Evolutionary conservation across 2,888 invertebrate genomes (phyloP).

Genomic region (Caenorhabditis sp.): DNA sequence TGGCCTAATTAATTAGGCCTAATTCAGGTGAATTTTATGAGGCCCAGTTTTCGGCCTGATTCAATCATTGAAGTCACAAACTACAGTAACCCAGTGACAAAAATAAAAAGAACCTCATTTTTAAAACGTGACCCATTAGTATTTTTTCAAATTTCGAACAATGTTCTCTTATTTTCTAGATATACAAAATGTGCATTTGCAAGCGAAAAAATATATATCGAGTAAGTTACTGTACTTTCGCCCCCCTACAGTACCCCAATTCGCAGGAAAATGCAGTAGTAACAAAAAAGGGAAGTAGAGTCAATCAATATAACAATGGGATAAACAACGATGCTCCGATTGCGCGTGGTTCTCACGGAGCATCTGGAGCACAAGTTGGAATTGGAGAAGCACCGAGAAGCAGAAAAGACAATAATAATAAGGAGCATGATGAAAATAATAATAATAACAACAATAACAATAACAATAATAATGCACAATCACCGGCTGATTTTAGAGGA

Average conservation of each 20-base stretch:
- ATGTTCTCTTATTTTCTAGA: neutral
- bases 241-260: neutral
- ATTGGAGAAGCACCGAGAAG: neutral
- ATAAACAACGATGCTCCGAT: neutral
- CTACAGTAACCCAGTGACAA: too few relatives aligned
- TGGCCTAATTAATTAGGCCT: too few relatives aligned
- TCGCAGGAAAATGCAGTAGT: constrained; percentile 2
- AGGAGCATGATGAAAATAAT: neutral
- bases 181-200: constrained; percentile 6
- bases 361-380: neutral
- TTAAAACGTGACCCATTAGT: too few relatives aligned
- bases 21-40: too few relatives aligned
- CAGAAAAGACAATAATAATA: neutral
- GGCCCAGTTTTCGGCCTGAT: too few relatives aligned
- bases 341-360: neutral
- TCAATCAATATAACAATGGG: neutral
- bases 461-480: constrained; percentile 1
- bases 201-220: neutral
- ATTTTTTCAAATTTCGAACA: too few relatives aligned
- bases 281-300: constrained; percentile 4
- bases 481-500: neutral
- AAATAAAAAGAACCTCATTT: too few relatives aligned
- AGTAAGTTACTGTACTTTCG: neutral
- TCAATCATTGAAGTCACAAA: too few relatives aligned
- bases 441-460: neutral